Evolutionary conservation across 2,888 invertebrate genomes (phyloP).

Genomic region (Aspidapion aeneum): DNA sequence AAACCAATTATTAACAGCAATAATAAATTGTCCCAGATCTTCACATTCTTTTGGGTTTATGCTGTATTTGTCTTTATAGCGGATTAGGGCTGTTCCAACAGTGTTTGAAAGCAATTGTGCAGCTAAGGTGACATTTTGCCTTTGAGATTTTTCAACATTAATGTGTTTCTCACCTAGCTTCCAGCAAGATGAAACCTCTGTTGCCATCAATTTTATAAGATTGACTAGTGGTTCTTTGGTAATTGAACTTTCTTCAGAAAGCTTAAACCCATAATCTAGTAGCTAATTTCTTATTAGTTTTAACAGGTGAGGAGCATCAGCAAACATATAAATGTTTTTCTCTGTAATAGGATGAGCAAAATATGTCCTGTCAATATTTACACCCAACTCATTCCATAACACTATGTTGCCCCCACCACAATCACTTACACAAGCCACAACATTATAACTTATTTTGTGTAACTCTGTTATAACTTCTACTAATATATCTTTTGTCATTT

Average conservation of each 20-base stretch:
- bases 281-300: conserved; percentile 19
- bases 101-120: conserved; percentile 13
- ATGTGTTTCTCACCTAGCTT: conserved; percentile 4
- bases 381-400: conserved; percentile 23
- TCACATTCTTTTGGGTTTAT: conserved; percentile 6
- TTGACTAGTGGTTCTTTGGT: neutral
- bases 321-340: conserved; percentile 20
- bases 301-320: conserved; percentile 14
- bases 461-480: conserved; percentile 24
- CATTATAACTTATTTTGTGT: conserved; percentile 26
- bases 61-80: conserved; percentile 8
- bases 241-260: neutral
- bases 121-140: conserved; percentile 15
- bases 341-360: conserved; percentile 22
- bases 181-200: conserved; percentile 6
- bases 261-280: conserved; percentile 17
- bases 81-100: conserved; percentile 6
- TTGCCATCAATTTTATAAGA: neutral
- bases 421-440: too few relatives aligned
- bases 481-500: conserved; percentile 31
- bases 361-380: conserved; percentile 16
- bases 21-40: conserved; percentile 15
- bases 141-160: conserved; percentile 12
- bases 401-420: conserved; percentile 27
- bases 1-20: conserved; percentile 15